These are phyloP conservation scores for Pararge aegeria DNA, from an alignment of 1,140 invertebrate genomes.

Conservation along the genomic window DNA sequence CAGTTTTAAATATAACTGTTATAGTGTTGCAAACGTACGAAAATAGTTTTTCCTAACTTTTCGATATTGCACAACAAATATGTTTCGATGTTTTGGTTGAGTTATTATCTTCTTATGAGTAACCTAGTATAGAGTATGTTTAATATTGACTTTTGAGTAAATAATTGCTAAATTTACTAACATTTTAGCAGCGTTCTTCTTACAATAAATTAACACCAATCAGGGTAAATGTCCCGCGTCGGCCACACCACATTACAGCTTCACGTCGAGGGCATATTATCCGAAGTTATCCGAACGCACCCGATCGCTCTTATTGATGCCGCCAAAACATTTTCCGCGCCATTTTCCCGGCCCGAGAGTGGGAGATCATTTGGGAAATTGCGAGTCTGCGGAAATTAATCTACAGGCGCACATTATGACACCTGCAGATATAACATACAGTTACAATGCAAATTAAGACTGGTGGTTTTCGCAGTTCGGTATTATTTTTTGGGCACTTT, in stretches of 20 bases:
- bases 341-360: slow-evolving; percentile 51
- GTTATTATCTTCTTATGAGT: too few relatives aligned
- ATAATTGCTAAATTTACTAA: too few relatives aligned
- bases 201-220: neutral
- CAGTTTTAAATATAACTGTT: too few relatives aligned
- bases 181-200: too few relatives aligned
- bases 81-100: too few relatives aligned
- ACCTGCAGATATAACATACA: neutral
- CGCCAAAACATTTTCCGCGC: slow-evolving; percentile 66
- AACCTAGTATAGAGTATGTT: too few relatives aligned
- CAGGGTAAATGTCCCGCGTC: slow-evolving; percentile 12
- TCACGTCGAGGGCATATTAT: slow-evolving; percentile 40
- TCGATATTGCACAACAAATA: too few relatives aligned
- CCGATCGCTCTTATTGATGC: slow-evolving; percentile 65
- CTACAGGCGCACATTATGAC: neutral
- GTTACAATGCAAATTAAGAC: neutral
- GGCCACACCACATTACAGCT: slow-evolving; percentile 49
- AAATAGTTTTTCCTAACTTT: too few relatives aligned
- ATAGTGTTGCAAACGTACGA: too few relatives aligned
- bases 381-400: neutral
- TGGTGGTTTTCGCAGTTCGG: too few relatives aligned
- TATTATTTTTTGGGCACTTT: too few relatives aligned
- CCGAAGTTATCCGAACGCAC: slow-evolving; percentile 47
- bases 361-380: slow-evolving; percentile 35
- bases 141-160: too few relatives aligned